Evolutionary conservation across 1,140 invertebrate genomes (phyloP).

Genomic region (Phenacoccus solenopsis): DNA sequence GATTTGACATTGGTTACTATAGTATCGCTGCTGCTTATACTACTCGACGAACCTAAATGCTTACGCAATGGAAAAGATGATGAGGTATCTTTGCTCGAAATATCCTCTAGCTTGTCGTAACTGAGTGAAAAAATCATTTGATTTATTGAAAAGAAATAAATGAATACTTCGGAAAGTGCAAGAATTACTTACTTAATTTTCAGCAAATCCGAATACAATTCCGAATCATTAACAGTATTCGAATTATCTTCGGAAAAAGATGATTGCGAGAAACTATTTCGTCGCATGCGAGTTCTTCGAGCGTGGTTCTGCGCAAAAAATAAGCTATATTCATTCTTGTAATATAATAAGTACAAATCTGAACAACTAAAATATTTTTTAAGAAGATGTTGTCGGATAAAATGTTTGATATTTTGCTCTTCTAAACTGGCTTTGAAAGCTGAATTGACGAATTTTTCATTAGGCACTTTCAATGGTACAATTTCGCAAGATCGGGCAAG

Average conservation of each 20-base stretch:
- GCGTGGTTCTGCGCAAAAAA: neutral
- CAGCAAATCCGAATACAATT: neutral
- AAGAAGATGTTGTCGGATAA: neutral
- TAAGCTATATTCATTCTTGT: neutral
- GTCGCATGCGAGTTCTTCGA: neutral
- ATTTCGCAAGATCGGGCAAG: neutral
- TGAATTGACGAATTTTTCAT: constrained; percentile 5
- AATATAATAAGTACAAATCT: constrained; percentile 1
- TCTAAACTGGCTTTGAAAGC: neutral
- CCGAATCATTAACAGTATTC: neutral
- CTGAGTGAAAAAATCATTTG: neutral
- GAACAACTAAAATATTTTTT: neutral
- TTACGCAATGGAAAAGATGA: neutral
- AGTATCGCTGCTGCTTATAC: neutral
- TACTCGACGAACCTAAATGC: neutral
- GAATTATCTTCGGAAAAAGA: constrained; percentile 3
- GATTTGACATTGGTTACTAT: neutral
- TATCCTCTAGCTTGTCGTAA: neutral
- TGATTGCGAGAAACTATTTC: neutral
- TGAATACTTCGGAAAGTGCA: neutral
- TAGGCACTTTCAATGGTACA: neutral
- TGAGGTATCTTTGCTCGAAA: neutral
- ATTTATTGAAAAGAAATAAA: neutral
- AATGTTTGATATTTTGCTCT: neutral
- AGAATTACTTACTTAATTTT: neutral